phyloP scores from a whole-genome alignment of 1,140 invertebrate genomes.

The Steinernema feltiae region DNA sequence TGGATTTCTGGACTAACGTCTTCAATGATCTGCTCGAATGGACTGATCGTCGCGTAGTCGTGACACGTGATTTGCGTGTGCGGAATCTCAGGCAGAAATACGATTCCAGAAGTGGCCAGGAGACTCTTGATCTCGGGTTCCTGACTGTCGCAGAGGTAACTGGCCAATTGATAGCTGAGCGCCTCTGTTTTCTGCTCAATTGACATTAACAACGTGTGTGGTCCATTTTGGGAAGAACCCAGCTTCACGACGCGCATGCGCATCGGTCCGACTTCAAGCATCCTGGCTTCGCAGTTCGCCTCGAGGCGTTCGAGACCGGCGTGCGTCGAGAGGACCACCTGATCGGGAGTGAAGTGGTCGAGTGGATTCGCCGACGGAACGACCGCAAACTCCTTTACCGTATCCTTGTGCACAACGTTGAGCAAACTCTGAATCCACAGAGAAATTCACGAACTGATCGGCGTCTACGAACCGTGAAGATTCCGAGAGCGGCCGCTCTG shows the following conservation, averaged over 20 bases:
- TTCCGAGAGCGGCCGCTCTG: conserved; percentile 16
- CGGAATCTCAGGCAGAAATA: conserved; percentile 56
- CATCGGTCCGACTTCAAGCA: conserved; percentile 19
- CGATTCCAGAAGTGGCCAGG: conserved; percentile 42
- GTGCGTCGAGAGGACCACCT: conserved; percentile 41
- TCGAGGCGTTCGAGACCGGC: conserved; percentile 39
- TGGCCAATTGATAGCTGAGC: conserved; percentile 48
- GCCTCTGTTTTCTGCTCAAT: conserved; percentile 55
- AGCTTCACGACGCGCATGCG: conserved; percentile 25
- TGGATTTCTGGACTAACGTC: too few species aligned
- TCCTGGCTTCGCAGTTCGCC: conserved; percentile 15
- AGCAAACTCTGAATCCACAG: conserved; percentile 43
- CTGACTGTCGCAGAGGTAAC: conserved; percentile 40
- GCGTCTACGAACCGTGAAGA: background rate
- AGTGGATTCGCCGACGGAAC: conserved; percentile 50
- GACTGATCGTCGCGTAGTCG: conserved; percentile 51
- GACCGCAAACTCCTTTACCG: conserved; percentile 52
- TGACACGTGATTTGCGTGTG: conserved; percentile 46
- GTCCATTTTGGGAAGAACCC: conserved; percentile 23
- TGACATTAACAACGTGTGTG: conserved; percentile 49
- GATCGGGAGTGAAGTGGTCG: conserved; percentile 53
- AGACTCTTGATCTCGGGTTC: conserved; percentile 31
- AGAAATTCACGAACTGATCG: conserved; percentile 3
- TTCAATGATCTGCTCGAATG: conserved; percentile 46
- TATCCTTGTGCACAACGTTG: conserved; percentile 46